A percentile compares a stretch with the other conserved stretches of the same genome.
Conservation (phyloP, 2,113 vertebrate species). For the Seriola rivoliana region DNA sequence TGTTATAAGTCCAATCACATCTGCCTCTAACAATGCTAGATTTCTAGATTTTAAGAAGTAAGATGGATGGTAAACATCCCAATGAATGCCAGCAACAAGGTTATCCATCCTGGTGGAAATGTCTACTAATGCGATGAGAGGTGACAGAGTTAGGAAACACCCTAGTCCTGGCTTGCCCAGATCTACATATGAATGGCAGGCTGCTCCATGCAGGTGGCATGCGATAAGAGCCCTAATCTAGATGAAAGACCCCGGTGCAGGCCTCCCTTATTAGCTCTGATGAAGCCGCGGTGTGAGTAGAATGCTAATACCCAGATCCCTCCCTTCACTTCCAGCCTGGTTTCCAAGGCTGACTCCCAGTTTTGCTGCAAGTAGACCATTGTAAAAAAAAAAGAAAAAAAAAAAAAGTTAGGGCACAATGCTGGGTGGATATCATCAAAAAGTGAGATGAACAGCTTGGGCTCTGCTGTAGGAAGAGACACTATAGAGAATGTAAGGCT, state of each 20-base stretch:
- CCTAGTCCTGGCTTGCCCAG: slow-evolving; percentile 52
- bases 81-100: slow-evolving; percentile 60
- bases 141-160: slow-evolving; percentile 76
- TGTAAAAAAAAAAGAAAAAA: slow-evolving; percentile 48
- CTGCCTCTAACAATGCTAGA: slow-evolving; percentile 17
- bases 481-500: slow-evolving; percentile 74
- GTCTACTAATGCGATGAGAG: slow-evolving; percentile 69
- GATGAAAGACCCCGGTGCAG: slow-evolving; percentile 77
- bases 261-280: slow-evolving; percentile 79
- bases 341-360: slow-evolving; percentile 52
- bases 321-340: slow-evolving; percentile 30
- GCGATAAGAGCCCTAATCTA: slow-evolving; percentile 81
- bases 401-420: slow-evolving; percentile 40
- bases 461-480: slow-evolving; percentile 50
- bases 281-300: slow-evolving; percentile 70
- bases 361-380: slow-evolving; percentile 58
- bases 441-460: slow-evolving; percentile 35
- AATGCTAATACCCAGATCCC: slow-evolving; percentile 79
- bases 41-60: slow-evolving; percentile 41
- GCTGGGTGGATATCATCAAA: slow-evolving; percentile 57
- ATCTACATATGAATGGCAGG: slow-evolving; percentile 82
- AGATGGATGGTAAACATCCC: slow-evolving; percentile 47
- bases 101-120: slow-evolving; percentile 60
- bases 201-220: slow-evolving; percentile 79
- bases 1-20: neutral